Evolutionary conservation across 2,797 vertebrate genomes (phyloP).

Genomic region (Tarsius wallacei): DNA sequence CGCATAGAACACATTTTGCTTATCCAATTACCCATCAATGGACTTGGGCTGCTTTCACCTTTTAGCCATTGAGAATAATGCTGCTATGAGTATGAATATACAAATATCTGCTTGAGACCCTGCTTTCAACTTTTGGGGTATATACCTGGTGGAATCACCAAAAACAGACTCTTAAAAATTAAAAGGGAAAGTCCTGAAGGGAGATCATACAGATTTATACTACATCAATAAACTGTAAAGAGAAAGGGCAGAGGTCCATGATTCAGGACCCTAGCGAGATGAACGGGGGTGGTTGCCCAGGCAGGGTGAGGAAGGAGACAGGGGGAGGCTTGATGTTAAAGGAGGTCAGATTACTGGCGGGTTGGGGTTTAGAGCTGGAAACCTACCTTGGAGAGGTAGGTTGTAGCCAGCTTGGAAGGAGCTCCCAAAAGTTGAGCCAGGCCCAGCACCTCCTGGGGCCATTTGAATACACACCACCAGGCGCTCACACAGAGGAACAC

Average conservation of each 20-base stretch:
- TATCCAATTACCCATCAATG: not conserved
- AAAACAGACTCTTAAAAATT: constrained; percentile 52
- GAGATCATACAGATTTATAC: not conserved
- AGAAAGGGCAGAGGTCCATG: not conserved
- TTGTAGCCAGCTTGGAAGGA: not conserved
- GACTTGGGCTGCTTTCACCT: not conserved
- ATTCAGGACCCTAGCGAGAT: not conserved
- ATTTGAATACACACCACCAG: rapidly evolving
- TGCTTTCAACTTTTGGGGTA: not conserved
- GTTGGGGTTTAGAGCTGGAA: not conserved
- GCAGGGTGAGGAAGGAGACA: not conserved
- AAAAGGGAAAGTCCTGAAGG: not conserved
- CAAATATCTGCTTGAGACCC: not conserved
- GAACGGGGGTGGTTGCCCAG: not conserved
- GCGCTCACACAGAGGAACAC: rapidly evolving
- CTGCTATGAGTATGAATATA: not conserved
- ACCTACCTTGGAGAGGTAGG: not conserved
- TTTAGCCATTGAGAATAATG: not conserved
- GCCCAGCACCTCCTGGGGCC: not conserved
- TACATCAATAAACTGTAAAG: not conserved
- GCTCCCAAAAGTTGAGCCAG: not conserved
- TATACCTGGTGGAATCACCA: not conserved
- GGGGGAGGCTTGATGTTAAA: not conserved
- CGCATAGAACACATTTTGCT: not conserved
- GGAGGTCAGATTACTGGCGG: not conserved